Base-by-base conservation (phyloP, 2,797 vertebrate species). In the Helarctos malayanus region DNA sequence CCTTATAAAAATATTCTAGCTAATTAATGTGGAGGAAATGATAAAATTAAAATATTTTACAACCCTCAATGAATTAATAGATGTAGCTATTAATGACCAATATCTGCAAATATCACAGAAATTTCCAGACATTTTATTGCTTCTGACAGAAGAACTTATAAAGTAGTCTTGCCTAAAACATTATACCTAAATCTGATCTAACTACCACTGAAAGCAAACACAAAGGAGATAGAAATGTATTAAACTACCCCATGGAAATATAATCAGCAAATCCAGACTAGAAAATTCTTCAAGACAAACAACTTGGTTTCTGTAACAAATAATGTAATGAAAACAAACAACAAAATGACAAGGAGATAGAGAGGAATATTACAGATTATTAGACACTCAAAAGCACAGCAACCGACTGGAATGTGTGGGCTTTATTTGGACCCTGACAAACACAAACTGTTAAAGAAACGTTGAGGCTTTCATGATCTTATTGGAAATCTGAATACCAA, bases 11-110 rank as follows among this genome's bases (percentile, higher is more conserved):
- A 56, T 65, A 87, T n/a, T 23, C 13, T 7, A 91, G 29, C 3
- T 89, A 79, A 63, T 68, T 86, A 78, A 78, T 35, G 13, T 56
- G 78, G 41, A 76, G 35, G 10, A 47, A 41, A 90, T 45, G 23
- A 92, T 35, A 76, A 91, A 85, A 41, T 91, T 84, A 79, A 94
- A 82, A 59, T 71, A 84, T 32, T 92, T 68, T 68, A 9, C 12
- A 49, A 75, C 10, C 69, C 41, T 85, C 41, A 71, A 52, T 85
- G 23, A 92, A 73, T 86, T 61, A 81, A 81, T 45, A n/a, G 18
- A 19, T 79, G 2, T 52, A 61, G 29, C 4, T 88, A 93, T 49
- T 65, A 12, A 91, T 76, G 35, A 82, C 35, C 23, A 92, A 68
- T 45, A 29, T 29, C 15, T 90, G 49, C 9, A 69, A 45, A 41